A percentile compares a stretch with the other conserved stretches of the same genome.
These are phyloP conservation scores for Subanguina moxae DNA, from an alignment of 1,140 invertebrate species.

Conservation along the genomic window DNA sequence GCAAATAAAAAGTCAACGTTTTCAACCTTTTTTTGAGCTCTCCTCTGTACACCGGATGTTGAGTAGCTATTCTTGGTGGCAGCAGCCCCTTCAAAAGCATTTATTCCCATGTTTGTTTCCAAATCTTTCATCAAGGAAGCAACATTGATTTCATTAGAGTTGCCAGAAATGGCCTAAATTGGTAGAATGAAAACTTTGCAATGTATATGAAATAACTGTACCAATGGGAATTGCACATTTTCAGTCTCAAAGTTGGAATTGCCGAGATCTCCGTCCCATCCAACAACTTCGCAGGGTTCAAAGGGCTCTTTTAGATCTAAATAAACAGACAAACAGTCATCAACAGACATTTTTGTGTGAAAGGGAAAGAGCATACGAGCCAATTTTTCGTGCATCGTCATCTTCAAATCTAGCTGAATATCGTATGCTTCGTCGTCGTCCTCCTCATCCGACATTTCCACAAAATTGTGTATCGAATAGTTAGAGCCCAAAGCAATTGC, in stretches of 20 bases:
- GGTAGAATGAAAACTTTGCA: neutral
- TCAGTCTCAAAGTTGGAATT: slow-evolving; percentile 13
- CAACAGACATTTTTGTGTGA: neutral
- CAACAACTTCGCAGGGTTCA: slow-evolving; percentile 13
- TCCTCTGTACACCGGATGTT: slow-evolving; percentile 4
- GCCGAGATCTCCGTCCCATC: slow-evolving; percentile 26
- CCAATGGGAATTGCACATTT: slow-evolving; percentile 23
- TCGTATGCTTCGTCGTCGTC: slow-evolving; percentile 37
- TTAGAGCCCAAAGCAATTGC: slow-evolving; percentile 21
- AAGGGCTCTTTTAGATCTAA: slow-evolving; percentile 8
- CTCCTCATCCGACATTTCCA: slow-evolving; percentile 46
- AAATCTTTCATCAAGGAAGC: slow-evolving; percentile 27
- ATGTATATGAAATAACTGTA: neutral
- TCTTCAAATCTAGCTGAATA: slow-evolving; percentile 38
- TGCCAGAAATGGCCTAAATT: slow-evolving; percentile 29
- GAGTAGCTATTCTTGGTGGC: neutral
- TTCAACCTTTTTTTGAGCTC: neutral
- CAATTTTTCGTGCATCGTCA: slow-evolving; percentile 29
- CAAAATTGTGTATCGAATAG: slow-evolving; percentile 27
- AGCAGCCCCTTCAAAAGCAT: slow-evolving; percentile 2
- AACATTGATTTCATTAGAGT: slow-evolving; percentile 33
- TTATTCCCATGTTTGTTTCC: slow-evolving; percentile 21
- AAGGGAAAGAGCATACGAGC: slow-evolving; percentile 16
- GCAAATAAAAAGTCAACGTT: neutral
- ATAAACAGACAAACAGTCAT: neutral